Evolutionary conservation across 2,797 vertebrate genomes (phyloP).

Genomic region (Lepus townsendii): DNA sequence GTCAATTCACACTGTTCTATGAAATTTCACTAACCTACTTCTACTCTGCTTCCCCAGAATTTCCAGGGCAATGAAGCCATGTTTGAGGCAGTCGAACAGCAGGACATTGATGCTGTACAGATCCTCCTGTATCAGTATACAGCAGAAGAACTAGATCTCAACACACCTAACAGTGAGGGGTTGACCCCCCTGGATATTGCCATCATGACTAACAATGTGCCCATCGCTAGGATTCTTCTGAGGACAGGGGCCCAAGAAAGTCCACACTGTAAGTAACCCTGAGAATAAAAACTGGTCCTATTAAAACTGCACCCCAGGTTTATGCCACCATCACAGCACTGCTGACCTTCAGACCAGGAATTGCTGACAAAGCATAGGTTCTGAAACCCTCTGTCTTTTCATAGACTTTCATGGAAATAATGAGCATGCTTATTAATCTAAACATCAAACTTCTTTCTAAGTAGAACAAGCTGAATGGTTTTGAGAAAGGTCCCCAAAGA

Average conservation of each 20-base stretch:
- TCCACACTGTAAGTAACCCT: constrained; percentile 95
- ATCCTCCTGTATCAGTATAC: constrained; percentile 95
- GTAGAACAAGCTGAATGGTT: not conserved
- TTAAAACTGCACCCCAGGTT: not conserved
- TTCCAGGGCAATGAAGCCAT: constrained; percentile 96
- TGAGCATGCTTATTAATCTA: not conserved
- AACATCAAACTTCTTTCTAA: not conserved
- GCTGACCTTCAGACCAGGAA: not conserved
- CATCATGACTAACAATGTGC: constrained; percentile 97
- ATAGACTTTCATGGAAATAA: not conserved
- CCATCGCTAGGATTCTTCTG: constrained; percentile 95
- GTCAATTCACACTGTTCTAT: not conserved
- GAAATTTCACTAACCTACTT: not conserved
- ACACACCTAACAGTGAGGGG: constrained; percentile 96
- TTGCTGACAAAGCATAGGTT: not conserved
- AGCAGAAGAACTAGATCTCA: constrained; percentile 96
- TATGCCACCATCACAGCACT: not conserved
- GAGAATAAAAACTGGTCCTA: not conserved
- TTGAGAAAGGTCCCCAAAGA: not conserved
- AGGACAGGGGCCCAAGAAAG: constrained; percentile 95
- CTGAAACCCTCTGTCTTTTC: not conserved
- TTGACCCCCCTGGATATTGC: constrained; percentile 96
- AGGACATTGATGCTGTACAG: constrained; percentile 96
- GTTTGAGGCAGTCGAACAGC: constrained; percentile 97
- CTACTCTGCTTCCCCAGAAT: constrained; percentile 87